Conservation (phyloP, 2,113 vertebrate genomes). For the Hydropotes inermis region DNA sequence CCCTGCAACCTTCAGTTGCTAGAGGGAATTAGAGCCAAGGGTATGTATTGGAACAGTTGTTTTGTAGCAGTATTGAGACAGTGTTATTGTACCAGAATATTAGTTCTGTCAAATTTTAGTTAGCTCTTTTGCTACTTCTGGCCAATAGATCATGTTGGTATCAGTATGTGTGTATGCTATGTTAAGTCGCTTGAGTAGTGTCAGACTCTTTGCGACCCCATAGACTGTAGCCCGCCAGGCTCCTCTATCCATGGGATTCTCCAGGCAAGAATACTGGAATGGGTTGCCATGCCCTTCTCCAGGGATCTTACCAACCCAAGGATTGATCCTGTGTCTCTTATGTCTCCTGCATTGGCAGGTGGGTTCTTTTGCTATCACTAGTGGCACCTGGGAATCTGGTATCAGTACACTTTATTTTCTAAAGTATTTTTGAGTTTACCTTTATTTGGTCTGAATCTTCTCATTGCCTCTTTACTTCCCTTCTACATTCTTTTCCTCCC, state of each 20-base stretch:
- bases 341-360: background rate
- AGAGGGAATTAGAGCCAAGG: background rate
- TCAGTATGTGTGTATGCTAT: background rate
- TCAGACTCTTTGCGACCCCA: background rate
- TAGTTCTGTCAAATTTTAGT: background rate
- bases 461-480: background rate
- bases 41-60: background rate
- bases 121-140: background rate
- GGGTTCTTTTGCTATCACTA: background rate
- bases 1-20: background rate
- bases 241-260: background rate
- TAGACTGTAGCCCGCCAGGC: background rate
- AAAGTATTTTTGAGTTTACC: background rate
- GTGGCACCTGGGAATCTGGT: background rate
- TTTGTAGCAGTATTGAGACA: background rate
- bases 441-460: background rate
- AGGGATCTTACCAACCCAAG: background rate
- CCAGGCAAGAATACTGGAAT: background rate
- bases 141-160: background rate
- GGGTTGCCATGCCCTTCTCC: background rate
- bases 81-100: background rate
- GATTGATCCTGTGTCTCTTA: background rate
- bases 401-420: background rate
- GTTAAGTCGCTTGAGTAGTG: background rate
- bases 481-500: background rate